Base-by-base conservation (phyloP, 2,797 vertebrate species). In the Enteromius unitaeniatus region DNA sequence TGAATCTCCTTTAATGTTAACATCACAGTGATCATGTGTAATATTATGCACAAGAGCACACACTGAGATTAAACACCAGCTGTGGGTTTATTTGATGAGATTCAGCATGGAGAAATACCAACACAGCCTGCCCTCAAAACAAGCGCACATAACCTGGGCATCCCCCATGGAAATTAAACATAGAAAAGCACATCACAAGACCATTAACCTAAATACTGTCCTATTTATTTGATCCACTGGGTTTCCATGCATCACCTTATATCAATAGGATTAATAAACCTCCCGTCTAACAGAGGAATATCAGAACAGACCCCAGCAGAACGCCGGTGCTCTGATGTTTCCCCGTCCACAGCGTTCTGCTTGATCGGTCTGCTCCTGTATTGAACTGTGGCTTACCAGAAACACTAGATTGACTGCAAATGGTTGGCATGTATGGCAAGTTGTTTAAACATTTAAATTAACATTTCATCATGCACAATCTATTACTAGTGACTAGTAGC, bases 121-220 rank as follows among this genome's bases (percentile, higher is more conserved):
- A 53, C 45, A 23, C 17, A 23, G 23, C 31, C 49, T 26, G 15
- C 53, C 58, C 55, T 26, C 21, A 7, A 40, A 75, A 75, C 51
- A 40, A 58, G 51, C 15, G 31, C 14, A 60, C 28, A 34, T 31
- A 67, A 65, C 77, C 28, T 28, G 6, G 2, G 13, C 17, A 49
- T 65, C 28, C 60, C 26, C 23, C 45, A 67, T 19, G 77, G 42
- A 67, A 82, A 55, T 28, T 3, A 72, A 73, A 73, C 2, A 7
- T 40, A 34, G 51, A 73, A 74, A 49, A 31, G 55, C n/a, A 73
- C 14, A 58, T 19, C 23, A 55, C 55, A 65, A 34, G 47, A n/a
- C n/a, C 45, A 81, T 55, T 55, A 83, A 64, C 49, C 73, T 65
- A 78, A 55, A 55, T 55, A 55, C 21, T 34, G 78, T 0, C n/a